phyloP scores from a whole-genome alignment of 2,797 vertebrate species.

The Hypotaenidia okinawae region DNA sequence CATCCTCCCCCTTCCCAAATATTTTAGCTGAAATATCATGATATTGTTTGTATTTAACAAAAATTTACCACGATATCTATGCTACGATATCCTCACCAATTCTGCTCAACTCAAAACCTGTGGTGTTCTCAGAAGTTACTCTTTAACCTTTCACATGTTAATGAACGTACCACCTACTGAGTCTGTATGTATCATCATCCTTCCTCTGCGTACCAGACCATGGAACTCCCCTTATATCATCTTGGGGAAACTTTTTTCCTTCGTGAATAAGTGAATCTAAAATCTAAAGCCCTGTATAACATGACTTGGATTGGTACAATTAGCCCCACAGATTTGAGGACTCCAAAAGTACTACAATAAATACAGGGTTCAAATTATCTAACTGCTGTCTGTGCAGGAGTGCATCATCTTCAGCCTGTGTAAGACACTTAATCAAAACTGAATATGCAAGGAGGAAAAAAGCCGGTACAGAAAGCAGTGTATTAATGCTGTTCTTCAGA shows the following conservation, averaged over 20 bases:
- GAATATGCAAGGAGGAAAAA: not conserved
- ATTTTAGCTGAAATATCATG: not conserved
- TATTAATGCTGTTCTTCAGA: not conserved
- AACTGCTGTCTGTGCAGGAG: not conserved
- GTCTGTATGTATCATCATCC: not conserved
- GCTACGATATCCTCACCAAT: accelerated
- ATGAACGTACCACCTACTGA: not conserved
- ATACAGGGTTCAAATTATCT: not conserved
- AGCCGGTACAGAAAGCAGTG: not conserved
- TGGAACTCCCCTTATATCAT: not conserved
- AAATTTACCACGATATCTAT: not conserved
- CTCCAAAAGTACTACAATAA: not conserved
- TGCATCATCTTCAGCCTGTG: not conserved
- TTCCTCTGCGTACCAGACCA: not conserved
- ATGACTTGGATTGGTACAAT: not conserved
- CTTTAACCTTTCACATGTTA: not conserved
- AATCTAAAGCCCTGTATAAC: not conserved
- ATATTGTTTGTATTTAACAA: not conserved
- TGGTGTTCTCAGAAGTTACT: not conserved
- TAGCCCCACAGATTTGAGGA: not conserved
- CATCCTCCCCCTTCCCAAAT: not conserved
- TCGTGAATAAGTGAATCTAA: not conserved
- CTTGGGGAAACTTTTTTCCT: not conserved
- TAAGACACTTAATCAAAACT: not conserved
- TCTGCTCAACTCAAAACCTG: not conserved